Evolutionary conservation across 1,140 invertebrate species (phyloP).

Genomic region (Musca domestica): DNA sequence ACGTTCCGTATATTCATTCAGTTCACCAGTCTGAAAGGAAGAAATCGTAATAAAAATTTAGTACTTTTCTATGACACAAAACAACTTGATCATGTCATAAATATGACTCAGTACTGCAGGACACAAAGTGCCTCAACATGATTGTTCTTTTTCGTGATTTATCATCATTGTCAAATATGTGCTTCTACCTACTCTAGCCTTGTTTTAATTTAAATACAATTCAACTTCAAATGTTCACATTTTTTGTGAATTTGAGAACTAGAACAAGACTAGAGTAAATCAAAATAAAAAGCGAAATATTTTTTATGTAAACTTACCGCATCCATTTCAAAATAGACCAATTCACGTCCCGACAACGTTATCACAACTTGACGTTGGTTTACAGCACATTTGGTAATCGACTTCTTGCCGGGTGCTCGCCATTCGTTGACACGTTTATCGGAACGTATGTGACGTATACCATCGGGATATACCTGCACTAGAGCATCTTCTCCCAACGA

Average conservation of each 20-base stretch:
- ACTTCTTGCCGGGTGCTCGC: constrained; percentile 97
- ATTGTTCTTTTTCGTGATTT: constrained; percentile 53
- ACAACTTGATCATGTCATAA: constrained; percentile 8
- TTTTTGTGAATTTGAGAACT: neutral
- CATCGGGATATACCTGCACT: constrained; percentile 98
- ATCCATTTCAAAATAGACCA: constrained; percentile 99
- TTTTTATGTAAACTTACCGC: constrained; percentile 74
- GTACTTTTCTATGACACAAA: constrained; percentile 24
- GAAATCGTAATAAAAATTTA: constrained; percentile 23
- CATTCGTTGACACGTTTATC: constrained; percentile 99
- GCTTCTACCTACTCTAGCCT: neutral
- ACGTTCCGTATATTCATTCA: constrained; percentile 97
- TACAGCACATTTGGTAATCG: constrained; percentile 96
- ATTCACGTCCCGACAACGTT: constrained; percentile 92
- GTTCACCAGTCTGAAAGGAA: constrained; percentile 81
- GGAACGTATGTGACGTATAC: constrained; percentile 95
- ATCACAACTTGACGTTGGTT: constrained; percentile 99
- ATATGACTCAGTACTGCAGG: constrained; percentile 53
- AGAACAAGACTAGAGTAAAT: neutral
- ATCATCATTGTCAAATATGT: constrained; percentile 34
- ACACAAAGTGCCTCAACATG: constrained; percentile 54
- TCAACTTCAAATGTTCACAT: too few species aligned
- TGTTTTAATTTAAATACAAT: too few species aligned
- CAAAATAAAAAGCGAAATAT: neutral
- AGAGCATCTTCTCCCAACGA: constrained; percentile 96